A percentile compares a stretch with the other conserved stretches of the same genome.
These are phyloP conservation scores for Nematostella vectensis DNA, from an alignment of 92 coral and sea anemone species.

Conservation along the genomic window DNA sequence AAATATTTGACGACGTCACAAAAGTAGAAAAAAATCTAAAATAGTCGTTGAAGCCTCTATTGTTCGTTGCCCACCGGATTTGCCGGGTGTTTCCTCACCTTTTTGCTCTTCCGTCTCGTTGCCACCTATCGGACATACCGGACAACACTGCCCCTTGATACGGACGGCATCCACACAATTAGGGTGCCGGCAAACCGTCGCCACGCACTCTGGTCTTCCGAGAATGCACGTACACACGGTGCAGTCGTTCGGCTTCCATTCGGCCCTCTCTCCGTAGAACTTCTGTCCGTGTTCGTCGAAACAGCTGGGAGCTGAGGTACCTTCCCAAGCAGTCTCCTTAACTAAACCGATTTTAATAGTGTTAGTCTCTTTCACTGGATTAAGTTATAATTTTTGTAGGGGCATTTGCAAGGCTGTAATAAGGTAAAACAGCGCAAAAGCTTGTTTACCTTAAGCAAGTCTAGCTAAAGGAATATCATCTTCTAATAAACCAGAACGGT, in stretches of 20 bases:
- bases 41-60: no score
- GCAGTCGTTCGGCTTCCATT: slow-evolving; percentile 95
- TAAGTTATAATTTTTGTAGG: neutral
- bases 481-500: no score
- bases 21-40: no score
- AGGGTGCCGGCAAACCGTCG: slow-evolving; percentile 84
- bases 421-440: no score
- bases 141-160: slow-evolving; percentile 89
- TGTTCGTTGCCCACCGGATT: no score
- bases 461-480: no score
- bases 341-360: no score
- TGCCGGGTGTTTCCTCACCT: slow-evolving; percentile 16
- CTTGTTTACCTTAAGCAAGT: no score
- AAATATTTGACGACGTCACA: no score
- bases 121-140: slow-evolving; percentile 59
- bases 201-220: slow-evolving; percentile 80
- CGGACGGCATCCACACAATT: slow-evolving; percentile 71
- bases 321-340: slow-evolving; percentile 10
- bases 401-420: no score
- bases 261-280: slow-evolving; percentile 71
- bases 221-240: slow-evolving; percentile 79
- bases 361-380: no score
- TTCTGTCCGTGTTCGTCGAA: slow-evolving; percentile 73
- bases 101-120: slow-evolving; percentile 15
- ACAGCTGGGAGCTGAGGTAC: slow-evolving; percentile 41